Evolutionary conservation across 2,113 vertebrate species (phyloP).

Genomic region (Fulmarus glacialis): DNA sequence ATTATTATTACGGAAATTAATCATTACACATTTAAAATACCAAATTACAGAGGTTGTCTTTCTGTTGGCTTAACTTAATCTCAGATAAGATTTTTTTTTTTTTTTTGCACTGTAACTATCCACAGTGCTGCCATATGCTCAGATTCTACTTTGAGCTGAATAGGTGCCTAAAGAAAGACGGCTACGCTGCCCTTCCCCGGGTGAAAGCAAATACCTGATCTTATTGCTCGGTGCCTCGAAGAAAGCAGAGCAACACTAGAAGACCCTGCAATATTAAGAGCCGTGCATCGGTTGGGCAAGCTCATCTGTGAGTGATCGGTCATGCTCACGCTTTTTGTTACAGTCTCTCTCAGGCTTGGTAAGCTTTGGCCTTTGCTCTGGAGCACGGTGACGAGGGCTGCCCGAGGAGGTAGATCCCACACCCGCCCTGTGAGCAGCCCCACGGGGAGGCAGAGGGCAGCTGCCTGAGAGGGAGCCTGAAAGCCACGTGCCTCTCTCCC

Average conservation of each 20-base stretch:
- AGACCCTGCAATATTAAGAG: background rate
- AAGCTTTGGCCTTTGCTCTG: background rate
- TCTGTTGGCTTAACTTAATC: background rate
- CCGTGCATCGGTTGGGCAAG: background rate
- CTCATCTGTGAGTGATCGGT: background rate
- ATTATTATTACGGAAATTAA: background rate
- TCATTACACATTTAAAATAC: background rate
- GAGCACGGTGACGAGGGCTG: background rate
- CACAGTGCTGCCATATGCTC: background rate
- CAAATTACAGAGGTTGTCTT: background rate
- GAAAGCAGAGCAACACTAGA: background rate
- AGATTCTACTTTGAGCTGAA: background rate
- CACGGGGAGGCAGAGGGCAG: background rate
- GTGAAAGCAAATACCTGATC: background rate
- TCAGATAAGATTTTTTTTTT: background rate
- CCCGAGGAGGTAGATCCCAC: background rate
- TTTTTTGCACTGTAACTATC: background rate
- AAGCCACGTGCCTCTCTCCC: background rate
- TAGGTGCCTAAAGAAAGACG: accelerated
- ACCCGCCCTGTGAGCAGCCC: background rate
- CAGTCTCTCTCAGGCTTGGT: background rate
- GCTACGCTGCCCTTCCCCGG: background rate
- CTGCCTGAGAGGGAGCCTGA: background rate
- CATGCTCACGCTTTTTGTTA: background rate
- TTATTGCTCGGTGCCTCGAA: background rate